phyloP scores from a whole-genome alignment of 2,888 invertebrate species.

The Morpho deidamia region DNA sequence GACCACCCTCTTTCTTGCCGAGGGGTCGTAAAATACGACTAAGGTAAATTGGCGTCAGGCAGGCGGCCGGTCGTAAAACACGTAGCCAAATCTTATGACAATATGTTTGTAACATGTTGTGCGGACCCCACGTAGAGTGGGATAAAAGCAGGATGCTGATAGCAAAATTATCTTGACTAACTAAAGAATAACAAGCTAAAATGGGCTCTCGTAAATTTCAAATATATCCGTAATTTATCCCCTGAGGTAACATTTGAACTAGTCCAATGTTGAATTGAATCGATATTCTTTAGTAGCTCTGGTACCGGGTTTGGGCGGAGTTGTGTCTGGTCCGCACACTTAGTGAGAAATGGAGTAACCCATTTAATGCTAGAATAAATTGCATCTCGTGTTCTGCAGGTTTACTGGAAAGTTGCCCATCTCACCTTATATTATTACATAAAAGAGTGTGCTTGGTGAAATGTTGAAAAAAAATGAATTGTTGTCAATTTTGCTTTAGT shows the following conservation, averaged over 20 bases:
- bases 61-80: too few species aligned
- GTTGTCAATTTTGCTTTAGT: too few species aligned
- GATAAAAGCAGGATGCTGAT: too few species aligned
- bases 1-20: too few species aligned
- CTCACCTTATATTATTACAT: constrained; percentile 1
- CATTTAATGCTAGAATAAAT: constrained; percentile 75
- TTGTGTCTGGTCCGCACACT: constrained; percentile 65
- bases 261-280: constrained; percentile 22
- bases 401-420: constrained; percentile 71
- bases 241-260: constrained; percentile 16
- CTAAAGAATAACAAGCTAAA: too few species aligned
- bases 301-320: constrained; percentile 45
- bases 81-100: too few species aligned
- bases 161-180: too few species aligned
- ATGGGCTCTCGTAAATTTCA: background rate
- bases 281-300: constrained; percentile 26
- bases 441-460: background rate
- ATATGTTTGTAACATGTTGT: too few species aligned
- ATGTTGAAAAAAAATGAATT: too few species aligned
- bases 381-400: constrained; percentile 71
- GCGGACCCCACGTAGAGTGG: too few species aligned
- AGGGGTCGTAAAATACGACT: too few species aligned
- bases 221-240: constrained; percentile 13
- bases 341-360: constrained; percentile 72
- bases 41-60: too few species aligned